phyloP scores from a whole-genome alignment of 2,113 vertebrate genomes.

The Sisor rabdophorus region DNA sequence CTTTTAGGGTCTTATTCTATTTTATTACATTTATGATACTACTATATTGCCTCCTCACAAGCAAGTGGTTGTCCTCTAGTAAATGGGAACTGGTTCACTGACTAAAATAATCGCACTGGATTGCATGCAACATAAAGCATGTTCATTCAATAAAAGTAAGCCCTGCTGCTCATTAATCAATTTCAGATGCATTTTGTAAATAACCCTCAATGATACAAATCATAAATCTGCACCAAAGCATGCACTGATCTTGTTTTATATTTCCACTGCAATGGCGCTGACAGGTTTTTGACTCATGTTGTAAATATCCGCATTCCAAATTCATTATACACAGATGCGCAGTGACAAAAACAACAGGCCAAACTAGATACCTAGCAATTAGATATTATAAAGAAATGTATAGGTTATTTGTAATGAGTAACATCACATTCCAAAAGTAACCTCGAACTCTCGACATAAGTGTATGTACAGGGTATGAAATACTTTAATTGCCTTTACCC shows the following conservation, averaged over 20 bases:
- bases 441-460: no score
- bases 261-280: not conserved
- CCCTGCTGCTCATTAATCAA: not conserved
- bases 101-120: not conserved
- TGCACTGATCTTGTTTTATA: not conserved
- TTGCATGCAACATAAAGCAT: not conserved
- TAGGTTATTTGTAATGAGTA: not conserved
- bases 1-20: no score
- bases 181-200: not conserved
- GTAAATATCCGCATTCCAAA: constrained; percentile 1
- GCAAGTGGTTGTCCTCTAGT: not conserved
- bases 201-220: not conserved
- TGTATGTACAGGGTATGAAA: no score
- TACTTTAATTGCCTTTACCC: no score
- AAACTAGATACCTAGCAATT: not conserved
- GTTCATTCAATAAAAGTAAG: not conserved
- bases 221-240: not conserved
- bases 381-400: not conserved
- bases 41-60: no score
- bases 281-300: constrained; percentile 17
- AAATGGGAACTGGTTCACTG: not conserved
- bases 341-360: not conserved
- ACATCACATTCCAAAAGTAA: no score
- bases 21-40: not conserved
- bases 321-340: not conserved